phyloP scores from a whole-genome alignment of 2,113 vertebrate species.

The Toxostoma redivivum region DNA sequence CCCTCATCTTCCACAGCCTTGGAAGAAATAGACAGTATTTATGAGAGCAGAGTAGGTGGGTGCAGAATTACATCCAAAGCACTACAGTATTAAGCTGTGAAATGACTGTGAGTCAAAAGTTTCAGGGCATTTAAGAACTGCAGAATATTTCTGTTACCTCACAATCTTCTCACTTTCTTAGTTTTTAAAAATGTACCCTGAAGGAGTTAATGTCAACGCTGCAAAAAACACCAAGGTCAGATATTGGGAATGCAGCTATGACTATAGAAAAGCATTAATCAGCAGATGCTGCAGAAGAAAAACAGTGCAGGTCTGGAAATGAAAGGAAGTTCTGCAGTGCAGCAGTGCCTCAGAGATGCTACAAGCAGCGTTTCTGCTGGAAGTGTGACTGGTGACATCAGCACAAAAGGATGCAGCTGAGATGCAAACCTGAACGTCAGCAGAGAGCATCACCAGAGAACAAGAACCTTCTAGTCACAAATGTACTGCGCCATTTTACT shows the following conservation, averaged over 20 bases:
- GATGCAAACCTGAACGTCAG: not conserved
- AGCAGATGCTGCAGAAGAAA: conserved; percentile 31
- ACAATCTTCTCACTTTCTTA: not conserved
- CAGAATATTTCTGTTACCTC: not conserved
- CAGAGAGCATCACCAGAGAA: not conserved
- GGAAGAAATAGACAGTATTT: conserved; percentile 32
- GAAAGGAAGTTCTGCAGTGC: conserved; percentile 57
- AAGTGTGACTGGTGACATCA: not conserved
- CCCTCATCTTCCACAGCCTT: conserved; percentile 5
- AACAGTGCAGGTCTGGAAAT: conserved; percentile 7
- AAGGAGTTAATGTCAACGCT: not conserved
- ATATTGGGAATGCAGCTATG: not conserved
- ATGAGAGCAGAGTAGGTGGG: conserved; percentile 17
- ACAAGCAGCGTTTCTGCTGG: not conserved
- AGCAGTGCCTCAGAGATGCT: not conserved
- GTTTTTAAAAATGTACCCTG: not conserved
- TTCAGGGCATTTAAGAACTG: conserved; percentile 22
- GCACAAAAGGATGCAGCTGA: not conserved
- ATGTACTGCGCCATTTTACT: not conserved
- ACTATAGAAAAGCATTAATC: not conserved
- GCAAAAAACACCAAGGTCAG: conserved; percentile 19
- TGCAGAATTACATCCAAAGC: conserved; percentile 46
- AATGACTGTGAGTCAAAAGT: conserved; percentile 26
- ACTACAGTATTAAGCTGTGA: conserved; percentile 11
- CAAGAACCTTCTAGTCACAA: not conserved